phyloP scores from a whole-genome alignment of 2,797 vertebrate genomes.

The Anas acuta region DNA sequence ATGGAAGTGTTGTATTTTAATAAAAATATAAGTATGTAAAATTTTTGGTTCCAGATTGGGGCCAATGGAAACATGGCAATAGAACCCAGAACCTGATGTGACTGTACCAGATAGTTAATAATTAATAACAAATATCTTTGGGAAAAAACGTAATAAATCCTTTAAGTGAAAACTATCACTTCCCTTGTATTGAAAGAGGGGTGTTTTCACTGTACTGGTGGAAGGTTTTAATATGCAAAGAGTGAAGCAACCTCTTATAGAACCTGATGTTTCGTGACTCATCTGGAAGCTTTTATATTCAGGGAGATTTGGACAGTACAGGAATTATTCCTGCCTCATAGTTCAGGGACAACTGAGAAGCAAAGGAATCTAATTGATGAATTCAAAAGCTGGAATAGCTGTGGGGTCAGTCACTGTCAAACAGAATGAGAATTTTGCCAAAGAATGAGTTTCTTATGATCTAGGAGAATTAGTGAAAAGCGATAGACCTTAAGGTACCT shows the following conservation, averaged over 20 bases:
- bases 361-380: not conserved
- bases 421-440: conserved; percentile 37
- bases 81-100: not conserved
- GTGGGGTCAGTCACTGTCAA: conserved; percentile 35
- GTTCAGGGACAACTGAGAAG: not conserved
- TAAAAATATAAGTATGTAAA: not conserved
- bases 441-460: conserved; percentile 28
- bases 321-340: not conserved
- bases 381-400: conserved; percentile 38
- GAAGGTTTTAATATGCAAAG: not conserved
- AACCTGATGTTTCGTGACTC: not conserved
- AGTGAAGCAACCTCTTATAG: not conserved
- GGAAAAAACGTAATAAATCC: not conserved
- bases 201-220: not conserved
- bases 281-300: not conserved
- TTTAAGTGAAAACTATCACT: not conserved
- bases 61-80: not conserved
- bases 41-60: not conserved
- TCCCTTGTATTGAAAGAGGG: not conserved
- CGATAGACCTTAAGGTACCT: conserved; percentile 34
- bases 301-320: not conserved
- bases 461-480: conserved; percentile 19
- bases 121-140: not conserved
- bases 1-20: rapidly evolving
- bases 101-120: not conserved